Evolutionary conservation across 2,888 invertebrate species (phyloP).

Genomic region (Drosophila colorata): DNA sequence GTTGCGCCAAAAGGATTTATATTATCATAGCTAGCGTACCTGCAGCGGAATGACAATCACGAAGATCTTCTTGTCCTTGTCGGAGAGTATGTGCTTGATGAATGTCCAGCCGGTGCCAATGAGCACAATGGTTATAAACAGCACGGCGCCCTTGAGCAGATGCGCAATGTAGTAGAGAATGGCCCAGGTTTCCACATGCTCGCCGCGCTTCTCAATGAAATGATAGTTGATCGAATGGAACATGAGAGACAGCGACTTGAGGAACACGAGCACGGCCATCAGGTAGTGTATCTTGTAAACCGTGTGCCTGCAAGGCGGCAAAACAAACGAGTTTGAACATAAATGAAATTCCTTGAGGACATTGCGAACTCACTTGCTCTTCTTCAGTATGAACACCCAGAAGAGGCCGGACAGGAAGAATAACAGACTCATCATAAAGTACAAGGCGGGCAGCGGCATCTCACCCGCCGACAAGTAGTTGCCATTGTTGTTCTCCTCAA

Average conservation of each 20-base stretch:
- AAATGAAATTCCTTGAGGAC: neutral
- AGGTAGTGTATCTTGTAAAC: constrained; percentile 98
- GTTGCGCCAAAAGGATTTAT: neutral
- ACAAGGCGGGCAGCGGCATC: constrained; percentile 96
- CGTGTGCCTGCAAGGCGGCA: constrained; percentile 87
- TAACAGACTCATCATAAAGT: constrained; percentile 95
- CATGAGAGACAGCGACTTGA: constrained; percentile 95
- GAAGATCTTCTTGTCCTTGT: constrained; percentile 98
- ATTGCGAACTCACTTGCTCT: constrained; percentile 88
- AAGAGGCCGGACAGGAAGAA: constrained; percentile 95
- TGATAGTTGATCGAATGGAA: constrained; percentile 98
- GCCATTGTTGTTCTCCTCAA: constrained; percentile 93
- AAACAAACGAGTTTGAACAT: constrained; percentile 6
- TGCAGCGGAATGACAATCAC: constrained; percentile 99
- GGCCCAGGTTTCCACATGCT: constrained; percentile 98
- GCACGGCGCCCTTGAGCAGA: constrained; percentile 95
- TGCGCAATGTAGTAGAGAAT: constrained; percentile 99
- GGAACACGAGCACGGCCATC: constrained; percentile 96
- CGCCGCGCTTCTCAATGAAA: constrained; percentile 96
- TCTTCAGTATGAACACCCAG: constrained; percentile 95
- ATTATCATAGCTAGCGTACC: constrained; percentile 86
- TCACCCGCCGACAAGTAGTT: constrained; percentile 98
- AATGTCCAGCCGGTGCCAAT: constrained; percentile 99
- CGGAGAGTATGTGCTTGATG: constrained; percentile 98
- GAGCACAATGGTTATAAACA: constrained; percentile 97